These are phyloP conservation scores for Cottus gobio DNA, from an alignment of 2,113 vertebrate species.

Conservation along the genomic window DNA sequence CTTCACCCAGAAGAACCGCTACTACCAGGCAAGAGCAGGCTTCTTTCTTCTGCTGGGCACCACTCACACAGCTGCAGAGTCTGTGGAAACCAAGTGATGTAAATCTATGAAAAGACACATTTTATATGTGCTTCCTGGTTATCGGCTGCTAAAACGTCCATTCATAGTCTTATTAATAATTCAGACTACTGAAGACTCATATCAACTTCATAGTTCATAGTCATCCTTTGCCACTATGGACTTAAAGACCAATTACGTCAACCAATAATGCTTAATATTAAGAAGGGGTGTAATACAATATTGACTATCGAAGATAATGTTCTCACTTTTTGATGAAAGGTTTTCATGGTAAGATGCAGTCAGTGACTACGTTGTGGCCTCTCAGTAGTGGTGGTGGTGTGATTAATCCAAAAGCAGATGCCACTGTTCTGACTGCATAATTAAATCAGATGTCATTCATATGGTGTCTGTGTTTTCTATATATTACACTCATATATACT, in stretches of 20 bases:
- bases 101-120: too few relatives aligned
- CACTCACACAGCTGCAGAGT: too few relatives aligned
- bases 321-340: background rate
- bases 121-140: too few relatives aligned
- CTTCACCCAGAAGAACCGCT: constrained; percentile 83
- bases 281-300: background rate
- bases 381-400: background rate
- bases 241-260: background rate
- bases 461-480: too few relatives aligned
- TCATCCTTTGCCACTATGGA: background rate
- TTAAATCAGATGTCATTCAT: too few relatives aligned
- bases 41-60: background rate
- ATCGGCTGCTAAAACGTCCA: too few relatives aligned
- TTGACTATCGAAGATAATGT: too few relatives aligned
- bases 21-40: constrained; percentile 79
- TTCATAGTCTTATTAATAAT: background rate
- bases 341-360: background rate
- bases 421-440: too few relatives aligned
- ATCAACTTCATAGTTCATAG: background rate
- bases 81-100: too few relatives aligned
- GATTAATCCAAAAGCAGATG: too few relatives aligned
- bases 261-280: background rate
- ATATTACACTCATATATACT: too few relatives aligned
- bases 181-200: too few relatives aligned
- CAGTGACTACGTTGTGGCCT: background rate